A percentile compares a stretch with the other conserved stretches of the same genome.
Conservation (phyloP, 1,140 invertebrate species). For the Periplaneta americana region DNA sequence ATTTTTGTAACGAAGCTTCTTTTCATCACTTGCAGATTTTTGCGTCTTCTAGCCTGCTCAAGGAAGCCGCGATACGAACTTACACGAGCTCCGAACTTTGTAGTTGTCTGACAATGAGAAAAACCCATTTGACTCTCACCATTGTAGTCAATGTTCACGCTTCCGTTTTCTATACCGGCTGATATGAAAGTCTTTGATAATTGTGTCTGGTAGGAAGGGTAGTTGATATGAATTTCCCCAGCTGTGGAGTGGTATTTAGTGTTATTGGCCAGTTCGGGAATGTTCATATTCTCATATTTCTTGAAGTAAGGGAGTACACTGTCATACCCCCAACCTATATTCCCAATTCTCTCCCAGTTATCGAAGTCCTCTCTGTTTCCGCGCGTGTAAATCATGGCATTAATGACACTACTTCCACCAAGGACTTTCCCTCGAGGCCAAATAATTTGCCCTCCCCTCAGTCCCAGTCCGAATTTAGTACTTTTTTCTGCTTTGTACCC, state of each 20-base stretch:
- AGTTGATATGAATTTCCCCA: too few species aligned
- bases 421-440: constrained; percentile 40
- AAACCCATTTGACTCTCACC: not conserved
- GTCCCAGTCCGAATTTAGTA: too few species aligned
- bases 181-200: too few species aligned
- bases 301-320: constrained; percentile 43
- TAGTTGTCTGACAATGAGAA: not conserved
- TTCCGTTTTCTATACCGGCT: not conserved
- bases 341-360: constrained; percentile 47
- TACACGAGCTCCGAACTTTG: not conserved
- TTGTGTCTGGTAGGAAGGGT: too few species aligned
- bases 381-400: constrained; percentile 64
- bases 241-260: not conserved
- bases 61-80: not conserved
- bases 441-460: too few species aligned
- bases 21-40: not conserved
- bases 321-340: constrained; percentile 53
- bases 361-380: constrained; percentile 55
- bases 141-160: too few species aligned
- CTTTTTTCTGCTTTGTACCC: too few species aligned
- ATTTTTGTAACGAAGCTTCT: constrained; percentile 52
- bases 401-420: constrained; percentile 53
- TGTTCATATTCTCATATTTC: not conserved
- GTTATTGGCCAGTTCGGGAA: not conserved
- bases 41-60: constrained; percentile 16